Evolutionary conservation across 2,797 vertebrate genomes (phyloP).

Genomic region (Ctenopoma multispine): DNA sequence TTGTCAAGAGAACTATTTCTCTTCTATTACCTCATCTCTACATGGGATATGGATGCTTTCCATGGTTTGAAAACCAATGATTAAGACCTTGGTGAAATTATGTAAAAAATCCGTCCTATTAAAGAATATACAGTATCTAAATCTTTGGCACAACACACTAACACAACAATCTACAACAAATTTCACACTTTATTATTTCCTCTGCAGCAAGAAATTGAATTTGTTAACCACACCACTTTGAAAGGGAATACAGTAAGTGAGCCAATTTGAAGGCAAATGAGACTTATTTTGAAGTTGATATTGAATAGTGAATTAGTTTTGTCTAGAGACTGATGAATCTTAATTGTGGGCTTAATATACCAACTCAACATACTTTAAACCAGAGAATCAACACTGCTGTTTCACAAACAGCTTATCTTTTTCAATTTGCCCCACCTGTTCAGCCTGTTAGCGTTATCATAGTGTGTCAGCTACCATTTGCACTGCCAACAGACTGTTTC

Average conservation of each 20-base stretch:
- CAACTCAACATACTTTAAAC: background rate
- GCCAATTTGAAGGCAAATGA: background rate
- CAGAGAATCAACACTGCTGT: background rate
- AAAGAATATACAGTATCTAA: too few relatives aligned
- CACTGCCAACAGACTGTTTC: too few relatives aligned
- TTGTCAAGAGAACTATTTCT: too few relatives aligned
- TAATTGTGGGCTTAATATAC: background rate
- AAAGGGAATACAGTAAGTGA: background rate
- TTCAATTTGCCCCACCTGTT: conserved; percentile 13
- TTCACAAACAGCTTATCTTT: conserved; percentile 11
- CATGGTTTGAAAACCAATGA: too few relatives aligned
- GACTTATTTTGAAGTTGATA: background rate
- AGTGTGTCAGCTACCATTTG: too few relatives aligned
- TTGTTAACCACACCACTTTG: background rate
- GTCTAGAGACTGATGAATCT: background rate
- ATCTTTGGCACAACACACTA: too few relatives aligned
- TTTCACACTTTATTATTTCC: too few relatives aligned
- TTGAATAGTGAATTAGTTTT: background rate
- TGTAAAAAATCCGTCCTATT: too few relatives aligned
- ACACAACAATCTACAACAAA: too few relatives aligned
- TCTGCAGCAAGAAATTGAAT: conserved; percentile 12
- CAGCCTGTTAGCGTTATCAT: background rate
- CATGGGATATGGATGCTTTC: too few relatives aligned
- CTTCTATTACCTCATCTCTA: too few relatives aligned
- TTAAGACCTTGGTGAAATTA: too few relatives aligned